Conservation (phyloP, 2,113 vertebrate species). For the Cromileptes altivelis region DNA sequence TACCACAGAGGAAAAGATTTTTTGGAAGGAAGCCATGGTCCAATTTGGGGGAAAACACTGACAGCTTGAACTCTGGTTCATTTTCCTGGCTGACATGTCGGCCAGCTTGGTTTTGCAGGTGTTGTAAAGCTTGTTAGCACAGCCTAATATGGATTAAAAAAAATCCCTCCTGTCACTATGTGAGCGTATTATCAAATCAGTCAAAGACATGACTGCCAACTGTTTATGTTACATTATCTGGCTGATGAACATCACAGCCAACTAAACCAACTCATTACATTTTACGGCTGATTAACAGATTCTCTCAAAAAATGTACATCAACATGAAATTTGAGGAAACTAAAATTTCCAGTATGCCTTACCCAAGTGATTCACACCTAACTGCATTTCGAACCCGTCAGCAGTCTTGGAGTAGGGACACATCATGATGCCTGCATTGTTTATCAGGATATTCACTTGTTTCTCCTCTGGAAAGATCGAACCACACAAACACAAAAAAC, state of each 20-base stretch:
- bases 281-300: neutral
- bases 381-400: conserved; percentile 86
- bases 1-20: conserved; percentile 31
- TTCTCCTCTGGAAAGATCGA: conserved; percentile 81
- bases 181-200: neutral
- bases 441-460: conserved; percentile 85
- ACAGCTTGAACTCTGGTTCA: conserved; percentile 33
- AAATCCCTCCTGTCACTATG: neutral
- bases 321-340: neutral
- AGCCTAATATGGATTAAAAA: neutral
- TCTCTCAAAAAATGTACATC: neutral
- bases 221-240: neutral
- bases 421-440: conserved; percentile 88
- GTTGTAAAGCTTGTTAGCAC: neutral
- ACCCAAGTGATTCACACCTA: conserved; percentile 88
- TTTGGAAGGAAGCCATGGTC: conserved; percentile 27
- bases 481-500: neutral
- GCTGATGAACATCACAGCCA: neutral
- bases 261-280: neutral
- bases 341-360: conserved; percentile 25
- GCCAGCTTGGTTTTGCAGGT: neutral
- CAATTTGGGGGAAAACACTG: neutral
- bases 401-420: conserved; percentile 86
- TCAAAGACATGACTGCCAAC: neutral
- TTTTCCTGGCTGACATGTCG: neutral